Conservation (phyloP, 2,888 invertebrate species). For the Clitarchus hookeri region DNA sequence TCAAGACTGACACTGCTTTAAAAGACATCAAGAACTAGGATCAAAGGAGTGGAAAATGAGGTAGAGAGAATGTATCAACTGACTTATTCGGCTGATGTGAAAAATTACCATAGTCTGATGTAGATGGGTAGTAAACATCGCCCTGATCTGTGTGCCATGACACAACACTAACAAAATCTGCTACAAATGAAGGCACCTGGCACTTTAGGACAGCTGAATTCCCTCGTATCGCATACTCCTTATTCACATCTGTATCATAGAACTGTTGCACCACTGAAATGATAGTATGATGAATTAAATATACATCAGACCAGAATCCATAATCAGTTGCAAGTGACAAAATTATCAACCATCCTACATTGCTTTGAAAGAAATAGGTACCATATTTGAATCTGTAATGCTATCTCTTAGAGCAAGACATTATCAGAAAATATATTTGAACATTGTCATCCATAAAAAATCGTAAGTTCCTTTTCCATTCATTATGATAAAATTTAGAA, state of each 20-base stretch:
- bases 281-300: neutral
- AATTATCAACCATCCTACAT: no score
- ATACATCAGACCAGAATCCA: neutral
- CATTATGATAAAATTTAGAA: neutral
- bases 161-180: constrained; percentile 86
- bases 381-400: neutral
- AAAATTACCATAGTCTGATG: constrained; percentile 41
- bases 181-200: constrained; percentile 89
- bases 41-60: neutral
- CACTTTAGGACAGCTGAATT: constrained; percentile 88
- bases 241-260: constrained; percentile 83
- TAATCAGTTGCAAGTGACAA: neutral
- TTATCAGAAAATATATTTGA: neutral
- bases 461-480: neutral
- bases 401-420: neutral
- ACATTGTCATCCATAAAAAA: neutral
- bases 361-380: neutral
- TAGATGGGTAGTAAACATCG: constrained; percentile 67
- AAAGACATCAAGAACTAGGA: neutral
- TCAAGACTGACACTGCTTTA: neutral
- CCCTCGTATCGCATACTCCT: constrained; percentile 88
- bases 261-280: constrained; percentile 75
- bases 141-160: constrained; percentile 85
- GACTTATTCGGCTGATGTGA: constrained; percentile 7
- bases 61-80: neutral